phyloP scores from a whole-genome alignment of 2,797 vertebrate species.

The Amphiprion clarkii region DNA sequence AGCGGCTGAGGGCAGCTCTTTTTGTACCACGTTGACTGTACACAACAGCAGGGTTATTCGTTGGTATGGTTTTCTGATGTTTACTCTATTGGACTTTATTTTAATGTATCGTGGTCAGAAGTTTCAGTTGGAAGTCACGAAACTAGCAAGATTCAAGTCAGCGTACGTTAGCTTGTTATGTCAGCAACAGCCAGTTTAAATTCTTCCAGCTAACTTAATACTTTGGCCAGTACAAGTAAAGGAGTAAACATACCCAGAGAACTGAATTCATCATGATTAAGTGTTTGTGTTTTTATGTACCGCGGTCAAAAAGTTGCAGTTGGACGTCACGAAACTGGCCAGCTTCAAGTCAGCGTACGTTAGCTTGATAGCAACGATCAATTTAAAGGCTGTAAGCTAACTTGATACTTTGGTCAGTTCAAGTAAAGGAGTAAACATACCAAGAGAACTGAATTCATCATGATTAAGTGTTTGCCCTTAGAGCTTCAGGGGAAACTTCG shows the following conservation, averaged over 20 bases:
- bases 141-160: not conserved
- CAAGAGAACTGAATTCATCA: conserved; percentile 42
- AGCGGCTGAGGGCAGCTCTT: not conserved
- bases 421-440: not conserved
- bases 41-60: conserved; percentile 32
- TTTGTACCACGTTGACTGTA: conserved; percentile 67
- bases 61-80: not conserved
- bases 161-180: no score
- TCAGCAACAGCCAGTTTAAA: not conserved
- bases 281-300: conserved; percentile 66
- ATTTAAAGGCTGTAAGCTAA: not conserved
- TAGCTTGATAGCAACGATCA: conserved; percentile 16
- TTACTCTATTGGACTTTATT: not conserved
- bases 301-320: no score
- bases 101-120: not conserved
- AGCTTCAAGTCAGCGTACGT: not conserved
- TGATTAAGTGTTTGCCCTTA: conserved; percentile 90
- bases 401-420: not conserved
- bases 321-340: no score
- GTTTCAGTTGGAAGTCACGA: no score
- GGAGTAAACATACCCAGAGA: not conserved
- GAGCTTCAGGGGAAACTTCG: conserved; percentile 91
- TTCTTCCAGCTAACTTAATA: no score
- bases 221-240: not conserved
- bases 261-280: conserved; percentile 87